Evolutionary conservation across 2,797 vertebrate genomes (phyloP).

Genomic region (Argya squamiceps): DNA sequence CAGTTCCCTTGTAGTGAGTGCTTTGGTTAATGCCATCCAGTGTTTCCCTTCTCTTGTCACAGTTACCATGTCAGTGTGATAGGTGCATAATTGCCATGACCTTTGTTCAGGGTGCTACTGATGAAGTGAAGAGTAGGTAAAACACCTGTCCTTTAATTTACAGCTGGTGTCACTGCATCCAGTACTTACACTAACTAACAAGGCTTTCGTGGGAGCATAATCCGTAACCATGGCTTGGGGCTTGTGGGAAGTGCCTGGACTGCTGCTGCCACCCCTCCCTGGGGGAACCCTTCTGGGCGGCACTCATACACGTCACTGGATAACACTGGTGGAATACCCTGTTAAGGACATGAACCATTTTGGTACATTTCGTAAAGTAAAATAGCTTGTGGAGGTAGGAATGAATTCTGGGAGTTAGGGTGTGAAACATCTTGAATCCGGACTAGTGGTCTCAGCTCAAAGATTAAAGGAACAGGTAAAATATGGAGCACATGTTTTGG

Average conservation of each 20-base stretch:
- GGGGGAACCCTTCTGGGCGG: conserved; percentile 49
- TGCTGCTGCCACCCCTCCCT: conserved; percentile 46
- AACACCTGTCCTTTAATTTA: not conserved
- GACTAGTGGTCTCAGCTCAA: not conserved
- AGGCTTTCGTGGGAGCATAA: conserved; percentile 36
- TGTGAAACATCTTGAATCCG: not conserved
- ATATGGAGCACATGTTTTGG: not conserved
- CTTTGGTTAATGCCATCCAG: not conserved
- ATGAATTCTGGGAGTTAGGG: not conserved
- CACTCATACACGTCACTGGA: conserved; percentile 62
- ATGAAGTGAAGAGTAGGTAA: not conserved
- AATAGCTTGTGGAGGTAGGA: not conserved
- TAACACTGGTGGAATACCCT: conserved; percentile 76
- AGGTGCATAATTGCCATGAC: not conserved
- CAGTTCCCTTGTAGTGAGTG: not conserved
- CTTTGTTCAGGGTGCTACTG: not conserved
- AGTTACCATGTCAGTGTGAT: not conserved
- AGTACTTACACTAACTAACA: conserved; percentile 26
- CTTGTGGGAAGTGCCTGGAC: conserved; percentile 52
- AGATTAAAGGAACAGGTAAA: not conserved
- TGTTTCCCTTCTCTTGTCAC: not conserved
- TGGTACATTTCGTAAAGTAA: not conserved
- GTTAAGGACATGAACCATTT: conserved; percentile 73
- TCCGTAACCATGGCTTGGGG: not conserved
- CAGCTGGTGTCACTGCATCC: not conserved